phyloP scores from a whole-genome alignment of 2,888 invertebrate genomes.

The Bembecia ichneumoniformis region DNA sequence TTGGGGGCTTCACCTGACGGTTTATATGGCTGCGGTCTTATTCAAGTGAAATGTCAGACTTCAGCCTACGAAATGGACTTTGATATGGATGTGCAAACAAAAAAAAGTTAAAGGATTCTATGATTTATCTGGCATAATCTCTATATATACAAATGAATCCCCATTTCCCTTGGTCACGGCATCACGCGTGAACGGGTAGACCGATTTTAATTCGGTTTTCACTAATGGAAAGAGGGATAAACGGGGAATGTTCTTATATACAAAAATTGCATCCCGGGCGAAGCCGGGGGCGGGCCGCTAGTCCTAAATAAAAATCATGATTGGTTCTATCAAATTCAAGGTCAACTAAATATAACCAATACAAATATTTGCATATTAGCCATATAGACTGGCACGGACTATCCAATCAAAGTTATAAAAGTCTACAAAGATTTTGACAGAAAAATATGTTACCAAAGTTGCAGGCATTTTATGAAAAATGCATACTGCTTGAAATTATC shows the following conservation, averaged over 20 bases:
- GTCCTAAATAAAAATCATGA: constrained; percentile 1
- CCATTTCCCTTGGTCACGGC: too few species aligned
- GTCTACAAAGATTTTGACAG: background rate
- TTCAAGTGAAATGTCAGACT: constrained; percentile 3
- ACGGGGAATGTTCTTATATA: too few species aligned
- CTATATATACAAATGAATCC: too few species aligned
- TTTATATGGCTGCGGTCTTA: constrained; percentile 1
- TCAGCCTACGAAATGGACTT: constrained; percentile 2
- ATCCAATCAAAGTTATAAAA: background rate
- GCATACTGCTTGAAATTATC: background rate
- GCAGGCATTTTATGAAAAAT: too few species aligned
- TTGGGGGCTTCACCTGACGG: constrained; percentile 5
- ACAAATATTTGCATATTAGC: background rate
- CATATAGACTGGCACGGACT: constrained; percentile 1
- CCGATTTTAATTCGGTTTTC: too few species aligned
- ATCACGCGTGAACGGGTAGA: too few species aligned
- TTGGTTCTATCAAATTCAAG: constrained; percentile 3
- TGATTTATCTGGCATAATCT: constrained; percentile 1
- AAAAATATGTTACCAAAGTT: background rate
- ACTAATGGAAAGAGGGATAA: too few species aligned
- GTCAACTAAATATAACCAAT: constrained; percentile 2
- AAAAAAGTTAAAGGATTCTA: background rate
- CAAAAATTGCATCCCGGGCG: too few species aligned
- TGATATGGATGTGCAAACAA: constrained; percentile 1
- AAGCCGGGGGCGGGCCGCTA: too few species aligned